Evolutionary conservation across 1,140 invertebrate species (phyloP).

Genomic region (Achroia grisella): DNA sequence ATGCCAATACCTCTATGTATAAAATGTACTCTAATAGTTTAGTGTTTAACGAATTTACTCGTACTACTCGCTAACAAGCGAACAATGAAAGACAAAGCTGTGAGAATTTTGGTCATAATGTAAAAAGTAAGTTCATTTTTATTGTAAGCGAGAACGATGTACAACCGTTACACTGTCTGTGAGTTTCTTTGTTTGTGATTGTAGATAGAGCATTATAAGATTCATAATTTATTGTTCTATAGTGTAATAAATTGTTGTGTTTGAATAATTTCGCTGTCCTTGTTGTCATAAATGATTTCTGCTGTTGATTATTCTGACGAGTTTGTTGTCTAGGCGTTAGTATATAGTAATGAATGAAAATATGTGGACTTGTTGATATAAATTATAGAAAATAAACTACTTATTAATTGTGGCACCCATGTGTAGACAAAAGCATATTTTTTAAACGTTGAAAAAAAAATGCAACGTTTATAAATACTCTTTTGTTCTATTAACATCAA

Average conservation of each 20-base stretch:
- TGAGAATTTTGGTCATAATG: conserved; percentile 73
- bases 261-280: not conserved
- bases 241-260: conserved; percentile 8
- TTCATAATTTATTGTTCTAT: conserved; percentile 11
- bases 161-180: conserved; percentile 22
- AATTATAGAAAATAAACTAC: too few relatives aligned
- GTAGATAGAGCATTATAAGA: conserved; percentile 20
- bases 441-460: too few relatives aligned
- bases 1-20: conserved; percentile 57
- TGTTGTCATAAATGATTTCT: too few relatives aligned
- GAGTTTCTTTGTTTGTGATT: conserved; percentile 29
- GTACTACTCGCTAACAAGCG: conserved; percentile 63
- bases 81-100: conserved; percentile 75
- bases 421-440: too few relatives aligned
- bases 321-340: too few relatives aligned
- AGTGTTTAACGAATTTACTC: conserved; percentile 70
- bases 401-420: too few relatives aligned
- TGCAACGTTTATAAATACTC: too few relatives aligned
- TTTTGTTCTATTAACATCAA: too few relatives aligned
- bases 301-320: too few relatives aligned
- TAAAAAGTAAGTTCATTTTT: conserved; percentile 68
- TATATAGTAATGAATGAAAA: not conserved
- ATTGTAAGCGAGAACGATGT: conserved; percentile 43
- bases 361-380: too few relatives aligned
- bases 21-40: conserved; percentile 60